Percentiles rank a stretch among this genome's conserved stretches.
Conservation (phyloP, 2,888 invertebrate species). For the Matsumyia berberina region DNA sequence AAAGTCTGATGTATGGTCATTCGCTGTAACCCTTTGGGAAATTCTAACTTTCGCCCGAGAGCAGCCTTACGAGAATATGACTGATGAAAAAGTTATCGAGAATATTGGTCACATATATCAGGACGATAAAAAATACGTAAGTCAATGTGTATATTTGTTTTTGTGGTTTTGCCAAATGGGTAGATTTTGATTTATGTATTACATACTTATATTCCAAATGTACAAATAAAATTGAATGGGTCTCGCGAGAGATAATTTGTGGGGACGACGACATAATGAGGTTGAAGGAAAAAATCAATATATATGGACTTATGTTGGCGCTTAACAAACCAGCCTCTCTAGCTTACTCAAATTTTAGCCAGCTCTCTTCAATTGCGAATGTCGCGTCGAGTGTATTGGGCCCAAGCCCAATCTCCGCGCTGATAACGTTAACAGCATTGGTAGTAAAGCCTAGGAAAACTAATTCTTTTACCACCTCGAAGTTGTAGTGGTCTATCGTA, state of each 20-base stretch:
- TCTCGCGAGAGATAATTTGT: conserved; percentile 50
- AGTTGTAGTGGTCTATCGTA: too few species aligned
- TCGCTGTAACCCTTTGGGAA: conserved; percentile 95
- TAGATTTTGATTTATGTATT: conserved; percentile 69
- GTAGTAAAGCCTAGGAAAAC: too few species aligned
- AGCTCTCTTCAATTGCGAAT: too few species aligned
- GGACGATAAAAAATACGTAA: conserved; percentile 89
- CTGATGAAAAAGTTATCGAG: conserved; percentile 92
- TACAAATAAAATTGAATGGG: conserved; percentile 54
- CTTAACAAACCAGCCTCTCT: too few species aligned
- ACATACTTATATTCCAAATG: conserved; percentile 40
- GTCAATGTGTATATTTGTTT: conserved; percentile 75
- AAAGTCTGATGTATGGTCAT: conserved; percentile 95
- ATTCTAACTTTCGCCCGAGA: conserved; percentile 92
- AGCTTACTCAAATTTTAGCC: too few species aligned
- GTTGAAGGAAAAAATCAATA: too few species aligned
- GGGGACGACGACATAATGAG: neutral
- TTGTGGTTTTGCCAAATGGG: conserved; percentile 31
- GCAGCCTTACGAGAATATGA: conserved; percentile 92
- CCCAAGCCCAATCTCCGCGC: too few species aligned
- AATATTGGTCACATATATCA: conserved; percentile 92
- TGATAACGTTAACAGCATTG: too few species aligned
- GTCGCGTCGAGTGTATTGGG: too few species aligned
- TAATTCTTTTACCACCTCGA: too few species aligned
- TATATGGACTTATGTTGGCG: too few species aligned